Evolutionary conservation across 2,797 vertebrate species (phyloP), one percentile per base, ranked within the genome.

Genomic region (Chanos chanos): DNA sequence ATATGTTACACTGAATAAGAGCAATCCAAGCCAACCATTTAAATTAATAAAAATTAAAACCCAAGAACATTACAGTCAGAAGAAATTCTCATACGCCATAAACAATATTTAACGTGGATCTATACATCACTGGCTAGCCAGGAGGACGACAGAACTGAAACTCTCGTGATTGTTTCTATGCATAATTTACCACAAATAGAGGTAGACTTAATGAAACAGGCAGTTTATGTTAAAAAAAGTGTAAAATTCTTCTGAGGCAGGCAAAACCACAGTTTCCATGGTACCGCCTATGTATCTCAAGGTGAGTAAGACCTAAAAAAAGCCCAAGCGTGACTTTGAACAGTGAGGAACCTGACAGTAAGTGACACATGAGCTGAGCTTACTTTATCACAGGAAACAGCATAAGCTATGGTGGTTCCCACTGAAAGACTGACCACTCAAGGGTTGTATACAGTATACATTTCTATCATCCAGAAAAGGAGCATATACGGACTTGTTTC

Each of bases 291-390:
- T 44, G 36, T 39, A 24, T 63, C 61, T 73, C 66, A 59, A 70
- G 66, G 66, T 70, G 58, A 70, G 36, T 36, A 16, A 12, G 36
- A 16, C 52, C 53, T 53, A 66, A 69, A 69, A 55, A 72, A 65
- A 61, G 57, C 51, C 66, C 39, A 51, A 59, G 53, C n/a, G 34
- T 58, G 66, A 61, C 25, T 58, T 69, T 69, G 40, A 64, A 52
- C 56, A 44, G 57, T 37, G 15, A 51, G 52, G 50, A 30, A 43
- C 44, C 54, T 68, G 64, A 57, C 56, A 56, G 55, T 15, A 45
- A 48, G 58, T 27, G 43, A 60, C 45, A 72, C 31, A 30, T 51
- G 68, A 43, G 37, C 56, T 50, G 37, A 61, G 44, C 36, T 61
- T 64, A 56, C 50, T 13, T 55, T 37, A 28, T 16, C 31, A 47